phyloP scores from a whole-genome alignment of 2,888 invertebrate species.

The Hypercompe scribonia region DNA sequence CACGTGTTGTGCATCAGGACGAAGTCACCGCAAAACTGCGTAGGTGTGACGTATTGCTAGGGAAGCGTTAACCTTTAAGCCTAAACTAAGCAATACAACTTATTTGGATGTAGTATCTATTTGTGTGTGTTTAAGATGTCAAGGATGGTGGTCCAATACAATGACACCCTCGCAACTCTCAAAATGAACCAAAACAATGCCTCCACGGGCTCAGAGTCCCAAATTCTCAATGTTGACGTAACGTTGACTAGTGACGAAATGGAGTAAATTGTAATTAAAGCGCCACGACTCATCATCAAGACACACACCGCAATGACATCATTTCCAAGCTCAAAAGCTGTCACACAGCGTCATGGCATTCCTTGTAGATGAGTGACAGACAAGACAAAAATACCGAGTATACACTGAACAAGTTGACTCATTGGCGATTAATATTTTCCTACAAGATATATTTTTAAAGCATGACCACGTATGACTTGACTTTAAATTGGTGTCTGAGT shows the following conservation, averaged over 20 bases:
- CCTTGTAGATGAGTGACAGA: conserved; percentile 65
- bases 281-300: conserved; percentile 40
- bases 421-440: conserved; percentile 37
- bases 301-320: conserved; percentile 71
- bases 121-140: conserved; percentile 38
- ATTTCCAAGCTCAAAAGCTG: conserved; percentile 58
- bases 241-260: conserved; percentile 45
- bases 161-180: conserved; percentile 27
- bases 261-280: conserved; percentile 34
- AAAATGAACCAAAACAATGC: conserved; percentile 26
- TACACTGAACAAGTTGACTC: conserved; percentile 53
- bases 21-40: conserved; percentile 65
- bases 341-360: conserved; percentile 68
- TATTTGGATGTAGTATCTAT: conserved; percentile 24
- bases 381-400: conserved; percentile 51
- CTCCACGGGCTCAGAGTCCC: conserved; percentile 25
- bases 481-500: conserved; percentile 23
- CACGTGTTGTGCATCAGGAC: conserved; percentile 72
- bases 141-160: conserved; percentile 36
- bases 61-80: conserved; percentile 66
- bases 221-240: conserved; percentile 39
- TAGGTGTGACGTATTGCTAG: conserved; percentile 73
- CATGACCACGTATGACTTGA: conserved; percentile 42
- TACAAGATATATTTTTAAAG: conserved; percentile 33
- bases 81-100: conserved; percentile 51